phyloP scores from a whole-genome alignment of 2,797 vertebrate species.

The Balearica regulorum region DNA sequence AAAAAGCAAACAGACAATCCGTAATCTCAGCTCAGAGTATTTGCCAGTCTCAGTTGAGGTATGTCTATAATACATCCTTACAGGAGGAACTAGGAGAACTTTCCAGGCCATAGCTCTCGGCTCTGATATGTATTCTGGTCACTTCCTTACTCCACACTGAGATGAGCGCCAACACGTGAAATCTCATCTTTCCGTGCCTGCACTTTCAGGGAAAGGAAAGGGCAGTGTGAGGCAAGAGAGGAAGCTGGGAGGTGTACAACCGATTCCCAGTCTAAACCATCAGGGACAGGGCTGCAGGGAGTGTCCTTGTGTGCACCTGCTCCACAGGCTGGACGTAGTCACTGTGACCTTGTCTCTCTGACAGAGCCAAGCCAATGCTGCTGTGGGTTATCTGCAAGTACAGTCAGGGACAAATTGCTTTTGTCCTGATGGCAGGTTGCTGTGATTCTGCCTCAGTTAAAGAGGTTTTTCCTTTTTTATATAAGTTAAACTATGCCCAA shows the following conservation, averaged over 20 bases:
- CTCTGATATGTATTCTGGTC: not conserved
- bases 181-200: not conserved
- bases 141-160: not conserved
- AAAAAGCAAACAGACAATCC: not conserved
- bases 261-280: not conserved
- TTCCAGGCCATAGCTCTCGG: not conserved
- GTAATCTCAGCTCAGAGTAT: not conserved
- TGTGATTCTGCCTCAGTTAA: not conserved
- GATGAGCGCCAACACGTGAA: not conserved
- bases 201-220: not conserved
- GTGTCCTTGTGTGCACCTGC: too few relatives aligned
- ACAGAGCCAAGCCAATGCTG: accelerated
- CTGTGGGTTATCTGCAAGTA: not conserved
- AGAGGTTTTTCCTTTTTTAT: not conserved
- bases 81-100: not conserved
- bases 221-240: not conserved
- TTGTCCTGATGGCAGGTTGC: not conserved
- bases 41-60: not conserved
- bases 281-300: not conserved
- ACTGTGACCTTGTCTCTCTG: not conserved
- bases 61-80: not conserved
- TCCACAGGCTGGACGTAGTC: not conserved
- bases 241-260: not conserved
- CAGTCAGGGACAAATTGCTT: not conserved
- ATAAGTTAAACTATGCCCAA: not conserved